Evolutionary conservation across 2,888 invertebrate genomes (phyloP).

Genomic region (Chrysomela aeneicollis): DNA sequence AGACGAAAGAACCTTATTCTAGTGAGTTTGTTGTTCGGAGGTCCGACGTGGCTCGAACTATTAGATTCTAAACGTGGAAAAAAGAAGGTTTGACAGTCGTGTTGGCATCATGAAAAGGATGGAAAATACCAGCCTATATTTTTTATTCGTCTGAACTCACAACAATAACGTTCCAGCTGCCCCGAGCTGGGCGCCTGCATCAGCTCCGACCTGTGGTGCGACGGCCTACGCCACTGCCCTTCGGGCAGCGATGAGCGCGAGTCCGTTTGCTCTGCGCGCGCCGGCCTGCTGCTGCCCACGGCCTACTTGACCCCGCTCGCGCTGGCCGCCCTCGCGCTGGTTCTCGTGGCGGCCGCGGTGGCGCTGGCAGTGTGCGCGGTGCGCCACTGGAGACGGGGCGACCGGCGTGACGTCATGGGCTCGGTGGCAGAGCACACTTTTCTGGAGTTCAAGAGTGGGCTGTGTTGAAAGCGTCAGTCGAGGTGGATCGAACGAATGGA

Average conservation of each 20-base stretch:
- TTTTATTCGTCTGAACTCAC: no score
- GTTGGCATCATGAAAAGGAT: no score
- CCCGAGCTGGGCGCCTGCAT: slow-evolving; percentile 85
- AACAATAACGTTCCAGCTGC: slow-evolving; percentile 68
- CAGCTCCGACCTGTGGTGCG: slow-evolving; percentile 80
- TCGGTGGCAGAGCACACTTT: slow-evolving; percentile 61
- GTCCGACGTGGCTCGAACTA: no score
- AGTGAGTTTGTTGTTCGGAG: no score
- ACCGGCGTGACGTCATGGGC: slow-evolving; percentile 59
- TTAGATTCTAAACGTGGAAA: no score
- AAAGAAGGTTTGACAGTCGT: no score
- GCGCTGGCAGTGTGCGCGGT: slow-evolving; percentile 55
- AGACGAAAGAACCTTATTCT: no score
- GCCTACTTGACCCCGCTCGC: slow-evolving; percentile 62
- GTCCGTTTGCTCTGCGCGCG: slow-evolving; percentile 75
- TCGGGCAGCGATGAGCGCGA: slow-evolving; percentile 84
- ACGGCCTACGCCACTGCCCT: slow-evolving; percentile 80
- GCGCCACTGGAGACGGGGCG: slow-evolving; percentile 56
- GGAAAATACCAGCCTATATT: no score
- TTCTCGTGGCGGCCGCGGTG: slow-evolving; percentile 48
- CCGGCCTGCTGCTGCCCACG: slow-evolving; percentile 72
- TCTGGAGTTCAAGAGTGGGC: slow-evolving; percentile 60
- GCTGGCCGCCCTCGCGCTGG: slow-evolving; percentile 51
- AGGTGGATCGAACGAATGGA: no score
- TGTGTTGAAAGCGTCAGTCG: slow-evolving; percentile 52